Base-by-base conservation (phyloP, 2,888 invertebrate genomes). In the Graphium colonna region DNA sequence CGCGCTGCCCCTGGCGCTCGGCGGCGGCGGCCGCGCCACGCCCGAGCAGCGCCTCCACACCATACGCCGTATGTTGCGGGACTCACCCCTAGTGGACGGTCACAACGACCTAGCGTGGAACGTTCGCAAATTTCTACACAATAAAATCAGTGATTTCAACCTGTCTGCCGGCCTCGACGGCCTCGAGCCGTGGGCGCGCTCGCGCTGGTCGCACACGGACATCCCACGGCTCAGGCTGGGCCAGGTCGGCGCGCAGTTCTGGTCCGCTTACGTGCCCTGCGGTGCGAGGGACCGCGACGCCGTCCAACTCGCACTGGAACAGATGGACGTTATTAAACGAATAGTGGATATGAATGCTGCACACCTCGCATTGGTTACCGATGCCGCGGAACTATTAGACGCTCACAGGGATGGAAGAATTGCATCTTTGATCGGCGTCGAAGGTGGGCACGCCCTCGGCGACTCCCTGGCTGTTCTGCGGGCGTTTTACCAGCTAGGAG, bases 191-290 rank as follows among this genome's bases (percentile, higher is more conserved):
- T 96, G 96, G 96, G 93, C 95, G 64, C 92, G 92, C 68, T 95
- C 95, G 77, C 93, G 93, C 81, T 97, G 96, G 96, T 96, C 96
- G 68, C 97, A 98, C 79, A 98, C 97, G 18, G 97, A 98, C 82
- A 95, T 98, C 68, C 95, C 95, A 56, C 92, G 97, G 71, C 91
- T 97, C 67, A 92, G 93, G 68, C 92, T 93, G 65, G 97, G 97
- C 56, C 92, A 94, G 74, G 93, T 98, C 54, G 97, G 97, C 57
- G 97, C 97, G 61, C 97, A 97, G 91, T 95, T 96, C 79, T 96
- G 96, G 96, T 95, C 96, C 59, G 96, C 96, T 59, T 96, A 95
- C 80, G 95, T 96, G 72, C 96, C 96, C 62, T 96, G 96, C 74
- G 95, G 94, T 63, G 94, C 95, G 18, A 94, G 95, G 71, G 94